Conservation (phyloP, 2,797 vertebrate genomes). For the Aldrovandia affinis region DNA sequence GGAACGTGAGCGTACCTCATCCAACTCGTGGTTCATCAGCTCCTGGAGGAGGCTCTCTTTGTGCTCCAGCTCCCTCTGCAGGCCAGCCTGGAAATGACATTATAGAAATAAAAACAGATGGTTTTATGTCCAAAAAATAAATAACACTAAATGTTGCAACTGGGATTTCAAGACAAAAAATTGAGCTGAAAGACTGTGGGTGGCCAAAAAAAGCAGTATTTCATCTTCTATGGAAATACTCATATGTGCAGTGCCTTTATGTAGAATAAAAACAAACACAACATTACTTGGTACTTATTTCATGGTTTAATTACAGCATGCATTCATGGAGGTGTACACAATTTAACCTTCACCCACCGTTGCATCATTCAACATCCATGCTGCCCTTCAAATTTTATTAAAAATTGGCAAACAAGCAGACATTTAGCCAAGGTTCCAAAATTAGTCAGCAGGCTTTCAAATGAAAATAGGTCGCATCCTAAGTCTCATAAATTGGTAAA, state of each 20-base stretch:
- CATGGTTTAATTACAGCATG: no score
- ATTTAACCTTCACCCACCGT: no score
- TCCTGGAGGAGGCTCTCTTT: conserved; percentile 81
- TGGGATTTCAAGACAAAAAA: no score
- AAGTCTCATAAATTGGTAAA: no score
- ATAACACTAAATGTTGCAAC: background rate
- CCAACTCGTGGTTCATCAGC: conserved; percentile 77
- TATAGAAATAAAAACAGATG: conserved; percentile 4
- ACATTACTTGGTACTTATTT: no score
- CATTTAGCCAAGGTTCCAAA: background rate
- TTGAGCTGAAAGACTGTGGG: no score
- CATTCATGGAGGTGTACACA: no score
- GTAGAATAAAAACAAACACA: no score
- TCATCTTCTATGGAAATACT: no score
- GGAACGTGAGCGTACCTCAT: conserved; percentile 74
- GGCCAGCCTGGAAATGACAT: conserved; percentile 72
- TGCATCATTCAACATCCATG: no score
- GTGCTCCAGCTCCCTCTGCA: conserved; percentile 84
- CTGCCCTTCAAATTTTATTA: background rate
- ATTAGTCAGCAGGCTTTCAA: background rate
- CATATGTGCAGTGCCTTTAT: no score
- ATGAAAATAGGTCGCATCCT: background rate
- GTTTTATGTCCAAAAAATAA: background rate
- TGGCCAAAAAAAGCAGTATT: no score
- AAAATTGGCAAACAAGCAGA: background rate